phyloP scores from a whole-genome alignment of 2,113 vertebrate genomes.

The Ochotona curzoniae region DNA sequence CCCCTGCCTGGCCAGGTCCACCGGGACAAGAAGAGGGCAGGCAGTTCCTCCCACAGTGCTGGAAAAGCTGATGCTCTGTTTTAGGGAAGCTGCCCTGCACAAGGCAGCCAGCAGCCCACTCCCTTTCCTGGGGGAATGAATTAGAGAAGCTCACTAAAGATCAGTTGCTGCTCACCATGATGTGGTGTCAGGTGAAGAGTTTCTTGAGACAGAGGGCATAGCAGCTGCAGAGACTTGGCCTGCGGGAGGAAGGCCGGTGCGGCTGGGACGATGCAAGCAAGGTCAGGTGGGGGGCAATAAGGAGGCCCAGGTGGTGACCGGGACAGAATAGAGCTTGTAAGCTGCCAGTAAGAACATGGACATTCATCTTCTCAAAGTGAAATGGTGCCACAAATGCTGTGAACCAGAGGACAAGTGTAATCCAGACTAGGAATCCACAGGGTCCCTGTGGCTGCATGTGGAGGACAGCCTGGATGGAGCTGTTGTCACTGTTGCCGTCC shows the following conservation, averaged over 20 bases:
- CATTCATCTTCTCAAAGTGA: background rate
- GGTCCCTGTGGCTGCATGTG: background rate
- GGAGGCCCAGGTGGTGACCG: background rate
- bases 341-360: background rate
- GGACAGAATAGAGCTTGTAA: background rate
- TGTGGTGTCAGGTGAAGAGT: background rate
- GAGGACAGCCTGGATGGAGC: background rate
- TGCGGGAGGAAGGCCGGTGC: rapidly evolving
- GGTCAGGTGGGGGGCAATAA: too few species aligned
- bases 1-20: background rate
- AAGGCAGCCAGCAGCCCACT: background rate
- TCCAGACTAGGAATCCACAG: background rate
- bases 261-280: background rate
- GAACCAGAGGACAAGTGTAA: too few species aligned
- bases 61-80: too few species aligned
- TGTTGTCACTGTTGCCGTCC: background rate
- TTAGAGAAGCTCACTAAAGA: background rate
- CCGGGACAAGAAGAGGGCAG: background rate
- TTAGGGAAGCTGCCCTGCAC: background rate
- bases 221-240: background rate
- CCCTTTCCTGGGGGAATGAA: background rate
- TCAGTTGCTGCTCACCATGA: background rate
- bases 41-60: background rate
- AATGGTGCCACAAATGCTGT: rapidly evolving
- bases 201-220: background rate